These are phyloP conservation scores for Clarias pachynema DNA, from an alignment of 2,797 vertebrate species.

Conservation along the genomic window DNA sequence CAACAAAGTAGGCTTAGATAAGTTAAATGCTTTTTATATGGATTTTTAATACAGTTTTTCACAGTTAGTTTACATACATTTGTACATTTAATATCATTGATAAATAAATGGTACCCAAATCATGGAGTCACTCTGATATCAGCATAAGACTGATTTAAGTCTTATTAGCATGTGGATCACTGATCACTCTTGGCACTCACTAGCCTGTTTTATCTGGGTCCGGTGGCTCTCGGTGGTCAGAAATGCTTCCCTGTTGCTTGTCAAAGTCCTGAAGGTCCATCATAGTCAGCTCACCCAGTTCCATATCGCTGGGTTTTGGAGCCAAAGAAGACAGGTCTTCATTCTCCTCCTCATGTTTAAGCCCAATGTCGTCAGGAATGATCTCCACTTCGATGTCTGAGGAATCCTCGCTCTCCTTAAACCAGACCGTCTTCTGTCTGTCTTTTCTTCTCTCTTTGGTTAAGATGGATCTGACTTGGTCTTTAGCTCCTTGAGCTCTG, in stretches of 20 bases:
- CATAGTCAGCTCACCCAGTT: slow-evolving; percentile 52
- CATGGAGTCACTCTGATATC: neutral
- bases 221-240: slow-evolving; percentile 55
- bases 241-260: slow-evolving; percentile 29
- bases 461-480: slow-evolving; percentile 78
- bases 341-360: slow-evolving; percentile 64
- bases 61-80: neutral
- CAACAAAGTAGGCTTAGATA: neutral
- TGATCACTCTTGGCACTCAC: slow-evolving; percentile 20
- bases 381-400: slow-evolving; percentile 85
- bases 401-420: slow-evolving; percentile 86
- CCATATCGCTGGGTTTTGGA: slow-evolving; percentile 53
- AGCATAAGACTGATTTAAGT: slow-evolving; percentile 5
- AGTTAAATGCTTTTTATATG: neutral
- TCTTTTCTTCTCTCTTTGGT: slow-evolving; percentile 79
- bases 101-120: slow-evolving; percentile 1
- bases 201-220: slow-evolving; percentile 51
- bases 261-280: slow-evolving; percentile 56
- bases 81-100: neutral
- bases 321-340: slow-evolving; percentile 66
- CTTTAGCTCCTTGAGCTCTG: slow-evolving; percentile 47
- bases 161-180: neutral
- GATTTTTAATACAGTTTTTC: neutral
- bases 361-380: slow-evolving; percentile 77
- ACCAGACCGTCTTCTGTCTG: slow-evolving; percentile 93